Percentiles rank a stretch among this genome's conserved stretches.
Evolutionary conservation across 2,797 vertebrate genomes (phyloP).

Genomic region (Sarcoramphus papa): DNA sequence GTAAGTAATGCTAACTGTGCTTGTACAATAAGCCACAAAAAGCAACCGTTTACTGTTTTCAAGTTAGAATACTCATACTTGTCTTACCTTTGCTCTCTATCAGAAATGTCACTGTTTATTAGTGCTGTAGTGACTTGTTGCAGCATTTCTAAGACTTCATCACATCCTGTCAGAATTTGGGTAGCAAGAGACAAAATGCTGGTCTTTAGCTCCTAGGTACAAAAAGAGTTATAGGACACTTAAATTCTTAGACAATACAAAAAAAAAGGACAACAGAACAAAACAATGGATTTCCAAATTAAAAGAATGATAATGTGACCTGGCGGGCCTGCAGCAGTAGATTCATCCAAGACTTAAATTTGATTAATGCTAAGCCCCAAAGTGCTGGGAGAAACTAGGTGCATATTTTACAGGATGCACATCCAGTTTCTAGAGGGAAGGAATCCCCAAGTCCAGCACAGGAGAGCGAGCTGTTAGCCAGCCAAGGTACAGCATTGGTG

Average conservation of each 20-base stretch:
- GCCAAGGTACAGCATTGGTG: conserved; percentile 69
- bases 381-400: conserved; percentile 68
- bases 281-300: conserved; percentile 58
- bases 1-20: neutral
- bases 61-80: neutral
- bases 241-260: neutral
- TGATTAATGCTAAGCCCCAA: conserved; percentile 55
- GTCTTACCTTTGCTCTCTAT: conserved; percentile 89
- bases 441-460: conserved; percentile 68
- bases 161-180: conserved; percentile 94
- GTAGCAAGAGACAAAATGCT: conserved; percentile 93
- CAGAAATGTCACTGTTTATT: conserved; percentile 90
- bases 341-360: conserved; percentile 62
- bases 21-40: neutral
- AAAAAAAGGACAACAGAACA: neutral
- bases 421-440: conserved; percentile 64
- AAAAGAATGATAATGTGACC: conserved; percentile 62
- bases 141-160: conserved; percentile 96
- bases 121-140: conserved; percentile 96
- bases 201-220: conserved; percentile 88
- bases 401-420: conserved; percentile 63
- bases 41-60: neutral
- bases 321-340: conserved; percentile 64
- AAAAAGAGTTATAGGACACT: conserved; percentile 27
- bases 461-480: conserved; percentile 63